Evolutionary conservation across 2,888 invertebrate species (phyloP), one percentile per base, ranked within the genome.

Genomic region (Ptilodon capucinus): DNA sequence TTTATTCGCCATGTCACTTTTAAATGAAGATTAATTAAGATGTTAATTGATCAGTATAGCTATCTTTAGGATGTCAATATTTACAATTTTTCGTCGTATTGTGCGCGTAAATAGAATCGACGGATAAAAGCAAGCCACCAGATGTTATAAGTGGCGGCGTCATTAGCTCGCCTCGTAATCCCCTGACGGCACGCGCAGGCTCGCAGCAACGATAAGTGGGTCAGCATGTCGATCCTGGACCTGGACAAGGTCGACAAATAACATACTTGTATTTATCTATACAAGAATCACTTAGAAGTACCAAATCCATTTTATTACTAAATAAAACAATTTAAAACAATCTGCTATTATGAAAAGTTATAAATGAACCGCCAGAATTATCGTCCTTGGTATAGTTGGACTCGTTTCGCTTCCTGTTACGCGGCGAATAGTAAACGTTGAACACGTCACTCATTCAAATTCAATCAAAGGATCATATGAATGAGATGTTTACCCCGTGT

Each of bases 391-490:
- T 88, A 82, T 75, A 68, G 78, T 77, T 80, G 81, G 75, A 85
- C 86, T 82, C 71, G 86, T 85, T 87, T 78, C 67, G 79, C 76
- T 89, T 90, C 90, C 90, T 89, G 87, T 78, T 81, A 75, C 74
- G 75, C 79, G 65, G 72, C 68, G 76, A 77, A 81, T 87, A 86
- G 84, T 87, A 81, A 81, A 86, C 77, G 76, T 85, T 69, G 71
- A 79, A 77, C 87, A 86, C 88, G 89, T 88, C 88, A 87, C 81
- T 86, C 88, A 86, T 87, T 88, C 84, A 84, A 71, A 72, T 79
- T 81, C 84, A 87, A 89, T 89, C 87, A 84, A 88, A 88, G 86
- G 84, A 86, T 82, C 72, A 73, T 23, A 23, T 82, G 87, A 88
- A 87, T 87, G 84, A 87, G 87, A 87, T 88, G 86, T 86, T 87